Evolutionary conservation across 2,113 vertebrate genomes (phyloP).

Genomic region (Rhynchomys soricoides): DNA sequence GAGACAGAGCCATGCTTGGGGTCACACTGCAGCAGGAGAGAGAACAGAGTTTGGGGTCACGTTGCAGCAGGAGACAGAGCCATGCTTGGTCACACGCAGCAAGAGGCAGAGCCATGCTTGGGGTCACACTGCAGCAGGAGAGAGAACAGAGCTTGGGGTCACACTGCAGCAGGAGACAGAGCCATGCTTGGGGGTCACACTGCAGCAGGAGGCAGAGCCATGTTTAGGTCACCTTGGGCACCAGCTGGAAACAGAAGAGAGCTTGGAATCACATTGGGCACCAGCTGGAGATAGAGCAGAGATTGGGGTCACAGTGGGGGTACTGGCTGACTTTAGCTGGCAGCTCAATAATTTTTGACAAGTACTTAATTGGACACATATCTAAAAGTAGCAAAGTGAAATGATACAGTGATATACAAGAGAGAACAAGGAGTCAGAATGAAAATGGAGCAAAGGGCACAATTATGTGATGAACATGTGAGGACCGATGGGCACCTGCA

Average conservation of each 20-base stretch:
- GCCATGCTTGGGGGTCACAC: not conserved
- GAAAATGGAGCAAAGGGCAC: not conserved
- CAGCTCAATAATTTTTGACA: conserved; percentile 1
- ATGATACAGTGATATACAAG: not conserved
- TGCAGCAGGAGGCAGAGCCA: not conserved
- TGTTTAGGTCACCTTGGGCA: no score
- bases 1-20: no score
- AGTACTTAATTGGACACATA: conserved; percentile 1
- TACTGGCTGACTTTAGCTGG: not conserved
- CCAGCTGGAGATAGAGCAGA: not conserved
- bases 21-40: not conserved
- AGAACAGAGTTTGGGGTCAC: no score
- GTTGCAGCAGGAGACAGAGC: not conserved
- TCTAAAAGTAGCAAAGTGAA: not conserved
- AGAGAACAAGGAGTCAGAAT: not conserved
- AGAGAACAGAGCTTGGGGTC: no score
- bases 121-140: not conserved
- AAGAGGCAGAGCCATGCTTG: no score
- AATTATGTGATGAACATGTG: not conserved
- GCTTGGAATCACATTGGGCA: not conserved
- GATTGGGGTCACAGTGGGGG: not conserved
- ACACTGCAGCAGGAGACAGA: not conserved
- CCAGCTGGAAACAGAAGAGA: not conserved
- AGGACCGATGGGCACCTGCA: not conserved
- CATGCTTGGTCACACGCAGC: no score